phyloP scores from a whole-genome alignment of 2,888 invertebrate species.

The Ypsolopha sequella region DNA sequence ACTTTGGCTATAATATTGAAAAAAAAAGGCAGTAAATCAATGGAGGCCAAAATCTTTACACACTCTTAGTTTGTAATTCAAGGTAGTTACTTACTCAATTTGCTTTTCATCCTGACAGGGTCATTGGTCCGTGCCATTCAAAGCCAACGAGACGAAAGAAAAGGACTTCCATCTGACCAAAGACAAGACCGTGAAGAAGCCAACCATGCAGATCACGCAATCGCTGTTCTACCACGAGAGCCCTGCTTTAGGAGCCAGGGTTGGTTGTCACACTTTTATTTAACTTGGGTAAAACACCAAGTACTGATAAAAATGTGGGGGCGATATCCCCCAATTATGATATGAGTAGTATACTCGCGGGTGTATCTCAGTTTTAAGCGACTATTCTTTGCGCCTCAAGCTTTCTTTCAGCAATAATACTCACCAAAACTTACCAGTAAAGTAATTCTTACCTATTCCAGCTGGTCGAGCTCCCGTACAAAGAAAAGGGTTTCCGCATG shows the following conservation, averaged over 20 bases:
- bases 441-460: conserved; percentile 9
- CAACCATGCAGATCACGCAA: conserved; percentile 27
- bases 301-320: too few relatives aligned
- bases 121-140: conserved; percentile 36
- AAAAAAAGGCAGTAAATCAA: too few relatives aligned
- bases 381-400: too few relatives aligned
- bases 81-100: not conserved
- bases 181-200: conserved; percentile 24
- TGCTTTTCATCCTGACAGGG: conserved; percentile 20
- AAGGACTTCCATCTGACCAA: conserved; percentile 28
- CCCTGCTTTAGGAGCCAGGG: conserved; percentile 27
- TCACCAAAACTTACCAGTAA: not conserved
- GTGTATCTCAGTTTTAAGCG: too few relatives aligned
- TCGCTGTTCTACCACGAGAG: conserved; percentile 27
- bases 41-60: not conserved
- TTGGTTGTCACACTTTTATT: conserved; percentile 8
- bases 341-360: too few relatives aligned
- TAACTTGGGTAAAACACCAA: not conserved
- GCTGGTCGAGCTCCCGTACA: conserved; percentile 40
- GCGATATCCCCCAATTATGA: too few relatives aligned
- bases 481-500: conserved; percentile 38
- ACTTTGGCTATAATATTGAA: too few relatives aligned
- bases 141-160: conserved; percentile 23
- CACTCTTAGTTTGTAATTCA: not conserved
- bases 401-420: too few relatives aligned